A percentile compares a stretch with the other conserved stretches of the same genome.
Evolutionary conservation across 2,797 vertebrate species (phyloP).

Genomic region (Microctenopoma stevenorrisi): DNA sequence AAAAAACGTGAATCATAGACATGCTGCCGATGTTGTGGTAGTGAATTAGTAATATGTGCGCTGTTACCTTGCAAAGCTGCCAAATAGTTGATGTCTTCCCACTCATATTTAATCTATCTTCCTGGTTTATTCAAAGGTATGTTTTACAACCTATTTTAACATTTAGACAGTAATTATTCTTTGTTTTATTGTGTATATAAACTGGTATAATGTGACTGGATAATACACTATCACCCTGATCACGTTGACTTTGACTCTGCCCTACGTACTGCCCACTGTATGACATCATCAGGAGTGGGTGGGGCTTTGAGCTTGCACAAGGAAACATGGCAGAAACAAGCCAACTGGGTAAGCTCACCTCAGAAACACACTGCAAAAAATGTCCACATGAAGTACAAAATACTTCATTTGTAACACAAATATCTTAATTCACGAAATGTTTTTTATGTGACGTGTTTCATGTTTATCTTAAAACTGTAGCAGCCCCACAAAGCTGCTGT

Average conservation of each 20-base stretch:
- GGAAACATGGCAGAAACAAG: slow-evolving; percentile 54
- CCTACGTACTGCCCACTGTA: not conserved
- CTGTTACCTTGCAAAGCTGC: not conserved
- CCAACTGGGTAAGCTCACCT: slow-evolving; percentile 49
- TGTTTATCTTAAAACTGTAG: slow-evolving; percentile 9
- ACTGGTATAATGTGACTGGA: too few species aligned
- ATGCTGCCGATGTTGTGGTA: not conserved
- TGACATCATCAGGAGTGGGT: slow-evolving; percentile 36
- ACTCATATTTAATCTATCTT: too few species aligned
- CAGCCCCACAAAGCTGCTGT: not conserved
- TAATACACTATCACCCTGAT: too few species aligned
- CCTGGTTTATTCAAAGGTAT: too few species aligned
- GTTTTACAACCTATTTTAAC: too few species aligned
- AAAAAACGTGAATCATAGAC: not conserved
- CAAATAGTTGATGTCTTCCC: too few species aligned
- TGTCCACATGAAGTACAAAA: too few species aligned
- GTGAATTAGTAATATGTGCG: not conserved
- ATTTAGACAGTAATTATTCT: too few species aligned
- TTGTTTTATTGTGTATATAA: too few species aligned
- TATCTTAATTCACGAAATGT: not conserved
- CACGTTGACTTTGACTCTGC: not conserved
- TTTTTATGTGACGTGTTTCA: not conserved
- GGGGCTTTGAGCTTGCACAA: slow-evolving; percentile 16
- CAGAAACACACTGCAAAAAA: not conserved
- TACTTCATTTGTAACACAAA: not conserved